phyloP scores from a whole-genome alignment of 1,140 invertebrate species.

The Micrasema minimum region DNA sequence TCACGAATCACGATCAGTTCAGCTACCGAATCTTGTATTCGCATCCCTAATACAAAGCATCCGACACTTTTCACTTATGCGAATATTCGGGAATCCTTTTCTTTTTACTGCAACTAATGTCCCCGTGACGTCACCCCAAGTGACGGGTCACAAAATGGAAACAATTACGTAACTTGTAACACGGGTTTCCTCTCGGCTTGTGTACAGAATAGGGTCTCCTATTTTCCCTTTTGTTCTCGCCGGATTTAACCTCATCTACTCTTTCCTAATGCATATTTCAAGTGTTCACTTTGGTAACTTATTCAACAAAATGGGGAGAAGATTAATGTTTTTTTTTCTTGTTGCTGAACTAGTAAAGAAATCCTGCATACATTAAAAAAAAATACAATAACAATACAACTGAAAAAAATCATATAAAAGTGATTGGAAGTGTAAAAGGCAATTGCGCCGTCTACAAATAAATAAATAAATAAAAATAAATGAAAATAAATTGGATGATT shows the following conservation, averaged over 20 bases:
- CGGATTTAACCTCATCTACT: conserved; percentile 6
- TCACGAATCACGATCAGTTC: too few species aligned
- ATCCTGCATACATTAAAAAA: too few species aligned
- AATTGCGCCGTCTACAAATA: too few species aligned
- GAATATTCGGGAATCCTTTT: conserved; percentile 28
- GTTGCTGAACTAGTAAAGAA: too few species aligned
- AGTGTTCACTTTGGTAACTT: not conserved
- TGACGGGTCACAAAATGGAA: conserved; percentile 29
- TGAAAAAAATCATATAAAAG: too few species aligned
- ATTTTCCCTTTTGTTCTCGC: conserved; percentile 13
- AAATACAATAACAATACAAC: too few species aligned
- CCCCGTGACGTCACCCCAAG: not conserved
- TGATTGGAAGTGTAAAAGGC: too few species aligned
- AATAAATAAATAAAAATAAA: too few species aligned
- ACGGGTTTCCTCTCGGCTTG: conserved; percentile 22
- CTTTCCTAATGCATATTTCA: not conserved
- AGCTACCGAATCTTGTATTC: too few species aligned
- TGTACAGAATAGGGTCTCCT: conserved; percentile 12
- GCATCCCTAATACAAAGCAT: too few species aligned
- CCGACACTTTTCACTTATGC: not conserved
- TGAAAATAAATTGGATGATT: too few species aligned
- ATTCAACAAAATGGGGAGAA: not conserved
- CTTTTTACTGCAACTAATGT: conserved; percentile 18
- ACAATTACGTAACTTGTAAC: conserved; percentile 36
- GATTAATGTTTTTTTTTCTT: too few species aligned